Conservation (phyloP, 2,113 vertebrate genomes). For the Tetraodon nigroviridis region DNA sequence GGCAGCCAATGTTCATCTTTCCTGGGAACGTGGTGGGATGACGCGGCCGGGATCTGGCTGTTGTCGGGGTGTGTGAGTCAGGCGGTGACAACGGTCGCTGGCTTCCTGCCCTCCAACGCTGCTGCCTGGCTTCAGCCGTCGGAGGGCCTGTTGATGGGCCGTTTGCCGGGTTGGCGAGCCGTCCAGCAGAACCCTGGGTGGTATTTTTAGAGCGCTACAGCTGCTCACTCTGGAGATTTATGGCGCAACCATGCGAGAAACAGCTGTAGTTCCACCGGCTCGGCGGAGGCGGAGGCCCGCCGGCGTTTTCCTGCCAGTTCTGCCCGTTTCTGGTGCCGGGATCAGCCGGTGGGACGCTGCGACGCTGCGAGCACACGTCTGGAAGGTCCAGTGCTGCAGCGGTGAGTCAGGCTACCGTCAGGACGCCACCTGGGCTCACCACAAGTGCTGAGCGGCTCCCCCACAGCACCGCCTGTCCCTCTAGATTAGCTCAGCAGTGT, state of each 20-base stretch:
- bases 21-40: conserved; percentile 52
- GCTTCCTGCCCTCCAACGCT: conserved; percentile 58
- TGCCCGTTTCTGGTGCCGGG: conserved; percentile 13
- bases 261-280: conserved; percentile 55
- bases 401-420: conserved; percentile 55
- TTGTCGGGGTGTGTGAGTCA: conserved; percentile 64
- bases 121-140: conserved; percentile 57
- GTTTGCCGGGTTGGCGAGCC: conserved; percentile 48
- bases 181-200: conserved; percentile 53
- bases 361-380: conserved; percentile 31
- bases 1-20: conserved; percentile 68
- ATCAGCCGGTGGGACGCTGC: conserved; percentile 38
- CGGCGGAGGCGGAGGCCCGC: conserved; percentile 7
- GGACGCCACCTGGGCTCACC: conserved; percentile 48
- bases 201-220: conserved; percentile 70
- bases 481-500: conserved; percentile 25
- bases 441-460: conserved; percentile 39
- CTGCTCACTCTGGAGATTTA: conserved; percentile 70
- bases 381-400: conserved; percentile 38
- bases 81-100: conserved; percentile 42
- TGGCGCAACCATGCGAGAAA: conserved; percentile 51
- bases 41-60: conserved; percentile 47
- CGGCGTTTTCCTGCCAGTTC: neutral
- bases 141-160: conserved; percentile 50
- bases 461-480: conserved; percentile 33